phyloP scores from a whole-genome alignment of 2,797 vertebrate genomes.

The Sebastiscus tertius region DNA sequence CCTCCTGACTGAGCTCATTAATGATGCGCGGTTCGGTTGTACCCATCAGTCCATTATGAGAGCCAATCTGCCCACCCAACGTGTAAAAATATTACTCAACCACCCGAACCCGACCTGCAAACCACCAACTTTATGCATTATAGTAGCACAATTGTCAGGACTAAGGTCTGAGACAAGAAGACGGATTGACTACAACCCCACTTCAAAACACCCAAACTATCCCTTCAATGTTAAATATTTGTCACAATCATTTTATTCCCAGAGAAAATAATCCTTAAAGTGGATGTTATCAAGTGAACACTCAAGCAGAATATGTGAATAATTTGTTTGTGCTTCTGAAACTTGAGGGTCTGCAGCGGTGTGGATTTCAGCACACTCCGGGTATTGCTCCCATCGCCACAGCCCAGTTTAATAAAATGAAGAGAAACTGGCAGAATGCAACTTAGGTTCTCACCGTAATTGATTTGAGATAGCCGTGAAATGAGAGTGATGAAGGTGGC shows the following conservation, averaged over 20 bases:
- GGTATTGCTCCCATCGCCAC: constrained; percentile 39
- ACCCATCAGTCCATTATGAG: no score
- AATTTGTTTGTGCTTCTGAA: not conserved
- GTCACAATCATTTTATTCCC: not conserved
- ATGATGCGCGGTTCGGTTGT: no score
- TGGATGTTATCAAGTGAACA: not conserved
- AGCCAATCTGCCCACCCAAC: no score
- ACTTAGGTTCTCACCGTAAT: constrained; percentile 37
- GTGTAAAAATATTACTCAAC: no score
- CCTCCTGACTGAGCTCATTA: no score
- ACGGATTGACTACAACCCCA: no score
- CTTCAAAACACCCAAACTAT: no score
- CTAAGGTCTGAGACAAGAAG: no score
- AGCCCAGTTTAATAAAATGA: constrained; percentile 41
- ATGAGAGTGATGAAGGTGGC: constrained; percentile 48
- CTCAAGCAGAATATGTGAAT: not conserved
- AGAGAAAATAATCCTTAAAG: not conserved
- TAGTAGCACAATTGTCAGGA: no score
- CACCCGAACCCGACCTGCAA: no score
- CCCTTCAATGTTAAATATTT: not conserved
- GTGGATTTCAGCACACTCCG: not conserved
- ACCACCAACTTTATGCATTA: no score
- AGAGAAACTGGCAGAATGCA: constrained; percentile 37
- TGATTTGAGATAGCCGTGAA: constrained; percentile 55
- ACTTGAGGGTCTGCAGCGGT: not conserved